A percentile compares a stretch with the other conserved stretches of the same genome.
Conservation (phyloP, 2,888 invertebrate genomes). For the Tortricodes alternella region DNA sequence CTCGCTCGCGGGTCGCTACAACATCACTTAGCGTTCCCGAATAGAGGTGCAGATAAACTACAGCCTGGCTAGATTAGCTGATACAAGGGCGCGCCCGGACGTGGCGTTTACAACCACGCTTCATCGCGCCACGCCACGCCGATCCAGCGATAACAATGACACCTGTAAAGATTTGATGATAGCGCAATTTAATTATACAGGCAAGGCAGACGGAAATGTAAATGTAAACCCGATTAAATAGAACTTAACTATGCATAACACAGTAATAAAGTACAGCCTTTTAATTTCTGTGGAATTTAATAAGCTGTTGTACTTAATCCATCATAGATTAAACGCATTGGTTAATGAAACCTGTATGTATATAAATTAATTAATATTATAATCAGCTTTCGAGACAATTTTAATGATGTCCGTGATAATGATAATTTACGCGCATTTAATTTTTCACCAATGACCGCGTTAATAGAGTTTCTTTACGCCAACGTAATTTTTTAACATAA, state of each 20-base stretch:
- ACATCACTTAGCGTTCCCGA: no score
- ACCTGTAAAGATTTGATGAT: not conserved
- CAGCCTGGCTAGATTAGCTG: not conserved
- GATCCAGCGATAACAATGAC: not conserved
- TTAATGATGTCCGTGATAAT: not conserved
- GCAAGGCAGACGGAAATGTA: no score
- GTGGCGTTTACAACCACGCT: not conserved
- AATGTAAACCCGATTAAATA: no score
- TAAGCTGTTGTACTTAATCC: not conserved
- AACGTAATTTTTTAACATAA: no score
- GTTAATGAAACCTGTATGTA: not conserved
- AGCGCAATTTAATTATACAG: not conserved
- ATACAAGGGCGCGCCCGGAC: constrained; percentile 9
- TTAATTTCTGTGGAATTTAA: not conserved
- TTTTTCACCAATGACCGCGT: not conserved
- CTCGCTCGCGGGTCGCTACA: no score
- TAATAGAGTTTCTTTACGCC: not conserved
- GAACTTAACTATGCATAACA: no score
- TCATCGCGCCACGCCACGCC: not conserved
- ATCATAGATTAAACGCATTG: not conserved
- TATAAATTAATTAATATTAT: constrained; percentile 4
- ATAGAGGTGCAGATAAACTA: not conserved
- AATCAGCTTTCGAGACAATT: not conserved
- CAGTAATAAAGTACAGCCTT: not conserved
- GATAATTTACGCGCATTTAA: not conserved